phyloP scores from a whole-genome alignment of 2,113 vertebrate genomes.

The Mormoops blainvillei region DNA sequence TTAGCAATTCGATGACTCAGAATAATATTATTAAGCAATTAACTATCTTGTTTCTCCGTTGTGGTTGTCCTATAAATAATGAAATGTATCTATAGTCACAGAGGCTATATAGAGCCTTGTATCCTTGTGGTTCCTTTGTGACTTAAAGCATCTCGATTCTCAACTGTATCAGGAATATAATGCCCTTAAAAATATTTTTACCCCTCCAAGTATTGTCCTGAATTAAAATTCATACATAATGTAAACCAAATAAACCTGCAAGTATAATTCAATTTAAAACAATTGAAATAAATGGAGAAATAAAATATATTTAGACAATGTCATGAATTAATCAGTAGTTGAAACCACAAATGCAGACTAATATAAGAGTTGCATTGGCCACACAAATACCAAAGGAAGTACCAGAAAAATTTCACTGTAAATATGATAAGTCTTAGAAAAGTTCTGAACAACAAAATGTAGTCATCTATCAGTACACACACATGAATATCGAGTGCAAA shows the following conservation, averaged over 20 bases:
- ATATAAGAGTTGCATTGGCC: background rate
- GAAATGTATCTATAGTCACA: background rate
- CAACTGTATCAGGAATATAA: background rate
- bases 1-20: slow-evolving; percentile 8
- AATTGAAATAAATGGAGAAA: background rate
- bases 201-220: background rate
- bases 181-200: background rate
- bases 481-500: background rate
- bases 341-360: background rate
- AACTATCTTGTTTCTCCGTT: slow-evolving; percentile 35
- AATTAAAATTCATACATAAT: background rate
- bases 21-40: slow-evolving; percentile 40
- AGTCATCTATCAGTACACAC: background rate
- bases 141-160: background rate
- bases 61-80: slow-evolving; percentile 24
- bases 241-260: background rate
- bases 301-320: background rate
- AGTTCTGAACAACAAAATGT: background rate
- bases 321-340: background rate
- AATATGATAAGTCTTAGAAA: background rate
- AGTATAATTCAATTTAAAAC: background rate
- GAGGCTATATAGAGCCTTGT: background rate
- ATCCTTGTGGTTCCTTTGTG: background rate
- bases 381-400: background rate
- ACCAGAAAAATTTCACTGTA: background rate